phyloP scores from a whole-genome alignment of 64 coral and sea anemone genomes.

The Hydrozoanthus tunicans region DNA sequence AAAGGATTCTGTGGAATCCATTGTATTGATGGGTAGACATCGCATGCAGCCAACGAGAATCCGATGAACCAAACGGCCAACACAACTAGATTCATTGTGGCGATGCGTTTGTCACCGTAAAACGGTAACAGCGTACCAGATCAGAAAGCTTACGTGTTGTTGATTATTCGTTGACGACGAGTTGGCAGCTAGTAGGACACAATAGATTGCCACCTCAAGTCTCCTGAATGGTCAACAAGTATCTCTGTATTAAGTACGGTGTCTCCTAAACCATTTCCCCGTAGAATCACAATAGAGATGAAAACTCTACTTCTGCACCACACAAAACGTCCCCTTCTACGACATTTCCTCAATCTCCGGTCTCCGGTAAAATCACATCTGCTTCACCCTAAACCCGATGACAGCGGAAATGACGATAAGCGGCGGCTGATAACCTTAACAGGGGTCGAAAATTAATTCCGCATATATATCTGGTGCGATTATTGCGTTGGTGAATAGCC shows the following conservation, averaged over 20 bases:
- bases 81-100: slow-evolving; percentile 12
- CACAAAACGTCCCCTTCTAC: neutral
- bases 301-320: neutral
- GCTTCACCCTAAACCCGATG: neutral
- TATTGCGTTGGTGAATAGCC: neutral
- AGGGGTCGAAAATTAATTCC: slow-evolving; percentile 23
- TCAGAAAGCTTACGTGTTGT: neutral
- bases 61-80: slow-evolving; percentile 18
- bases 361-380: slow-evolving; percentile 12
- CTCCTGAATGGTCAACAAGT: neutral
- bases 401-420: slow-evolving; percentile 60
- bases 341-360: slow-evolving; percentile 28
- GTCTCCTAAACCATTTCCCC: slow-evolving; percentile 23
- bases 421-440: slow-evolving; percentile 39
- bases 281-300: neutral
- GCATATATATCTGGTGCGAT: neutral
- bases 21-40: slow-evolving; percentile 44
- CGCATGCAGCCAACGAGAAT: slow-evolving; percentile 4
- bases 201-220: neutral
- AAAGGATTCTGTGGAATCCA: slow-evolving; percentile 53
- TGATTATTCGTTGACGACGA: neutral
- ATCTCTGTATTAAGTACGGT: neutral
- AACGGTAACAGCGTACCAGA: neutral
- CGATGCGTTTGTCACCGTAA: neutral
- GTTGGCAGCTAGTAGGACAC: neutral